A percentile compares a stretch with the other conserved stretches of the same genome.
Evolutionary conservation across 1,140 invertebrate species (phyloP).

Genomic region (Drosophila simulans): DNA sequence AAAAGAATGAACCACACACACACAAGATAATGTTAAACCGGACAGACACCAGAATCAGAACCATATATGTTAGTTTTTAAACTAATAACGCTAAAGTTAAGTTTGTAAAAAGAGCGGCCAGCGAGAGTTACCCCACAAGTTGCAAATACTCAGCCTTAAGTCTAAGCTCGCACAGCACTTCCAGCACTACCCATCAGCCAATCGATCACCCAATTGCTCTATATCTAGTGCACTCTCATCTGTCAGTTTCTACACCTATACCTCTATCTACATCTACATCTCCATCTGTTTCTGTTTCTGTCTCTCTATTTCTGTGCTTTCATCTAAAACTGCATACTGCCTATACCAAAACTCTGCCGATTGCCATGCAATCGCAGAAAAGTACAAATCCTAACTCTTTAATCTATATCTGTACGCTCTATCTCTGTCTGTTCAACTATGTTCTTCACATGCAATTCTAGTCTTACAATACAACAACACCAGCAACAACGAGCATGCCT

Average conservation of each 20-base stretch:
- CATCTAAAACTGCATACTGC: constrained; percentile 43
- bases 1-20: constrained; percentile 39
- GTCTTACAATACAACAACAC: constrained; percentile 72
- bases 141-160: constrained; percentile 78
- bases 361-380: constrained; percentile 65
- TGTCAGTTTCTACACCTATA: constrained; percentile 15
- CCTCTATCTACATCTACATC: constrained; percentile 24
- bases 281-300: constrained; percentile 1
- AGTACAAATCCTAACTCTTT: constrained; percentile 66
- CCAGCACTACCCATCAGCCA: constrained; percentile 10
- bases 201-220: constrained; percentile 30
- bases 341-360: constrained; percentile 74
- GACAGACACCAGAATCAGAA: constrained; percentile 48
- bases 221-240: constrained; percentile 41
- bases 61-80: constrained; percentile 60
- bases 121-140: constrained; percentile 66
- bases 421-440: constrained; percentile 38
- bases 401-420: constrained; percentile 27
- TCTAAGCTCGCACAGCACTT: constrained; percentile 63
- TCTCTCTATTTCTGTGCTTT: constrained; percentile 22
- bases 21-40: constrained; percentile 35
- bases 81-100: constrained; percentile 67
- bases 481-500: constrained; percentile 69
- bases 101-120: constrained; percentile 73
- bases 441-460: constrained; percentile 79